These are phyloP conservation scores for Eucidaris tribuloides DNA, from an alignment of 35 echinoderm and acorn worm species.

Conservation along the genomic window DNA sequence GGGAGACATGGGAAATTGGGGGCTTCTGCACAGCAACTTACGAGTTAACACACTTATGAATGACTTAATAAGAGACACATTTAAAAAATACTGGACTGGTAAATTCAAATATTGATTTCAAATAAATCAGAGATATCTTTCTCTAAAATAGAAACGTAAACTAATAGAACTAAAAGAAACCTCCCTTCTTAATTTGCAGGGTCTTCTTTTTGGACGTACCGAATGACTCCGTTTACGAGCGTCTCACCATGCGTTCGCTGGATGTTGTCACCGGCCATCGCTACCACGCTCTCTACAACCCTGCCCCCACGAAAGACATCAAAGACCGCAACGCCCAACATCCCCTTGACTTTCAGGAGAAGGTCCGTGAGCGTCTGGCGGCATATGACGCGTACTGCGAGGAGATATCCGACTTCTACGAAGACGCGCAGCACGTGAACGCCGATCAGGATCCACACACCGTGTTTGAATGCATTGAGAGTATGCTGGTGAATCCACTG, in stretches of 20 bases:
- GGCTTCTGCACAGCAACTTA: too few species aligned
- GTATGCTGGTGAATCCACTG: slow-evolving; percentile 92
- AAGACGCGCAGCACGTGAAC: slow-evolving; percentile 91
- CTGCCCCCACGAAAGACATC: slow-evolving; percentile 74
- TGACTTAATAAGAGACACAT: too few species aligned
- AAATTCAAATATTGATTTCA: too few species aligned
- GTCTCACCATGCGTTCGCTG: slow-evolving; percentile 78
- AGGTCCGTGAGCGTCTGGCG: slow-evolving; percentile 62
- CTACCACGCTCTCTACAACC: slow-evolving; percentile 95
- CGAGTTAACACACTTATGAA: too few species aligned
- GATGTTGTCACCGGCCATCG: slow-evolving; percentile 76
- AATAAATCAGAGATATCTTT: too few species aligned
- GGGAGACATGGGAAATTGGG: too few species aligned
- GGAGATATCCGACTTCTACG: slow-evolving; percentile 91
- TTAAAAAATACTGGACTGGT: too few species aligned
- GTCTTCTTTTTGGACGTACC: slow-evolving; percentile 94
- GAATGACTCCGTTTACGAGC: slow-evolving; percentile 94
- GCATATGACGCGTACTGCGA: slow-evolving; percentile 88
- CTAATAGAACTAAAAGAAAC: too few species aligned
- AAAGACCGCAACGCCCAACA: slow-evolving; percentile 77
- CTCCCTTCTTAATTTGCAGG: slow-evolving; percentile 39
- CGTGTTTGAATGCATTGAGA: slow-evolving; percentile 96
- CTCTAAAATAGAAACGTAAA: too few species aligned
- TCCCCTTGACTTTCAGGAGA: slow-evolving; percentile 68
- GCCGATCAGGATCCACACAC: slow-evolving; percentile 98